Percentiles rank a stretch among this genome's conserved stretches.
These are phyloP conservation scores for Helarctos malayanus DNA, from an alignment of 2,797 vertebrate species.

Conservation along the genomic window DNA sequence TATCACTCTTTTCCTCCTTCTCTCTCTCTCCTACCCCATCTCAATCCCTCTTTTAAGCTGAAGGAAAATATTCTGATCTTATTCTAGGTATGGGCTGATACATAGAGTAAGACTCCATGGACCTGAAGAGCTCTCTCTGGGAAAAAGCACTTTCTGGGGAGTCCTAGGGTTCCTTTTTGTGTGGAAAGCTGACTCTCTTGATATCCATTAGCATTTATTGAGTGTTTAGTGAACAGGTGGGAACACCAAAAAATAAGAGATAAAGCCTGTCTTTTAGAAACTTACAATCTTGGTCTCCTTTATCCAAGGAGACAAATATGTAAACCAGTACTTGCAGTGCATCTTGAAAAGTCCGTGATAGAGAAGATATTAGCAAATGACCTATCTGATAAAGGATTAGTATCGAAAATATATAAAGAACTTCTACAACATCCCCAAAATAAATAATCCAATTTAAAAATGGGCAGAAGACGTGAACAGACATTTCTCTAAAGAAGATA, in stretches of 20 bases:
- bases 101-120: background rate
- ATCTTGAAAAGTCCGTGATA: background rate
- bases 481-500: background rate
- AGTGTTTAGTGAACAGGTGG: conserved; percentile 61
- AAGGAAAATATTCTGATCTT: conserved; percentile 34
- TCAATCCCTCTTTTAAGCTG: conserved; percentile 29
- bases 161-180: conserved; percentile 19
- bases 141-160: conserved; percentile 32
- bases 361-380: background rate
- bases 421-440: background rate
- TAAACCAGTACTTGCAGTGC: background rate
- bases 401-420: background rate
- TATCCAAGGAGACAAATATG: conserved; percentile 15
- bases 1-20: background rate
- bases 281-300: background rate
- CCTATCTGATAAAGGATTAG: background rate
- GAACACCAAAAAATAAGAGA: conserved; percentile 36
- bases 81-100: background rate
- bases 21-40: background rate
- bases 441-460: background rate
- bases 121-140: conserved; percentile 10
- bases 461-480: background rate
- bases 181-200: background rate
- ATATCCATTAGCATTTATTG: conserved; percentile 66
- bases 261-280: conserved; percentile 14